These are phyloP conservation scores for Limosa lapponica DNA, from an alignment of 2,797 vertebrate species.

Conservation along the genomic window DNA sequence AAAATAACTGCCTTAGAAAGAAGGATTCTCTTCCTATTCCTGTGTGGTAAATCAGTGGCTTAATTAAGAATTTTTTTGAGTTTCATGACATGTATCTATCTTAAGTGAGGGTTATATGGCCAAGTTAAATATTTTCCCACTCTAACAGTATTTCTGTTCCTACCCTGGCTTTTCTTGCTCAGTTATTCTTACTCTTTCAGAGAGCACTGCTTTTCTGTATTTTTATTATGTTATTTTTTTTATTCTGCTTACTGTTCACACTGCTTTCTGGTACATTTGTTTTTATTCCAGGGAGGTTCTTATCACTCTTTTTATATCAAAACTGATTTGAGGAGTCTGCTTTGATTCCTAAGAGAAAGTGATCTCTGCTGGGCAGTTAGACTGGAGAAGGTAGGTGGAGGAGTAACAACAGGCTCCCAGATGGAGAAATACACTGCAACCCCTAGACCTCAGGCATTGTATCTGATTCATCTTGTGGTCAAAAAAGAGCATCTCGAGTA, in stretches of 20 bases:
- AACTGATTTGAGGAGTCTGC: not conserved
- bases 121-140: not conserved
- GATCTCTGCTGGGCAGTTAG: not conserved
- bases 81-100: slow-evolving; percentile 14
- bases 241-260: not conserved
- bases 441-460: not conserved
- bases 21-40: slow-evolving; percentile 32
- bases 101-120: not conserved
- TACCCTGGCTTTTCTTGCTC: not conserved
- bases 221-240: not conserved
- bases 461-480: not conserved
- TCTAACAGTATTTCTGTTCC: not conserved
- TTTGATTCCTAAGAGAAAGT: not conserved
- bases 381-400: not conserved
- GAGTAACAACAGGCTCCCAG: not conserved
- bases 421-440: not conserved
- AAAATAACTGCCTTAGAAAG: slow-evolving; percentile 33
- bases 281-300: not conserved
- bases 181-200: not conserved
- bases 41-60: slow-evolving; percentile 18
- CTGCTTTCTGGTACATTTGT: not conserved
- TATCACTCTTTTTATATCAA: not conserved
- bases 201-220: not conserved
- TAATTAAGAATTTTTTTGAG: slow-evolving; percentile 43
- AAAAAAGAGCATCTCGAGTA: not conserved